Base-by-base conservation (phyloP, 2,113 vertebrate genomes). In the crab-eating macaque (Macaca fascicularis) region DNA sequence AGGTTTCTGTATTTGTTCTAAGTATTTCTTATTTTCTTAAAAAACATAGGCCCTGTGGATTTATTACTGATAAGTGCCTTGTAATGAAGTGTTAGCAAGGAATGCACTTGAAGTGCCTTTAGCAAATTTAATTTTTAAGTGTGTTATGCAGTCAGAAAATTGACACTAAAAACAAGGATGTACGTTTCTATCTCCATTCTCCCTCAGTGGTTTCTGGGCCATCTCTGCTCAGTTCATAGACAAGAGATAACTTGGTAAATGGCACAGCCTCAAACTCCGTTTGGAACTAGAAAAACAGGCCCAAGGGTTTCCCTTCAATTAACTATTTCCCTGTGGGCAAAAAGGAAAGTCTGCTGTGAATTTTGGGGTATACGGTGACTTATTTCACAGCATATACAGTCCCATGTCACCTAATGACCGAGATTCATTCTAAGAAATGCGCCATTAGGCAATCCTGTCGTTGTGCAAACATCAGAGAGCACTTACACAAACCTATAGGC, bases 121-220 rank as follows among this genome's bases (percentile, higher is more conserved):
- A 98, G 98, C 97, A 96, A 98, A 95, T 98, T 98, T 98, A 97
- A 98, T 98, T 98, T 98, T 98, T 98, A 98, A 98, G 93, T 89
- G 96, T 94, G 98, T 96, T 98, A 97, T 97, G 96, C 85, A 98
- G 96, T 97, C 98, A 98, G 97, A 98, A 97, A 98, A 98, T 97
- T 98, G 98, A 98, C 98, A 98, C 97, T 96, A 96, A 97, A 98
- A 97, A 86, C 78, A 93, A 97, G 97, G 89, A 52, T 96, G 94
- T 97, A 98, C 95, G 90, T 93, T 94, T 98, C 88, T 95, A 92
- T 98, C 97, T 97, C 98, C 98, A 50, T 97, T 97, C 96, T 98
- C 95, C 90, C 92, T 93, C 4, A 0, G 91, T 97, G 98, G 98
- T 95, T 83, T 98, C 95, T 55, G 3, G 67, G 95, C 94, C 93